These are phyloP conservation scores for Macrosteles quadrilineatus DNA, from an alignment of 1,140 invertebrate genomes.

Conservation along the genomic window DNA sequence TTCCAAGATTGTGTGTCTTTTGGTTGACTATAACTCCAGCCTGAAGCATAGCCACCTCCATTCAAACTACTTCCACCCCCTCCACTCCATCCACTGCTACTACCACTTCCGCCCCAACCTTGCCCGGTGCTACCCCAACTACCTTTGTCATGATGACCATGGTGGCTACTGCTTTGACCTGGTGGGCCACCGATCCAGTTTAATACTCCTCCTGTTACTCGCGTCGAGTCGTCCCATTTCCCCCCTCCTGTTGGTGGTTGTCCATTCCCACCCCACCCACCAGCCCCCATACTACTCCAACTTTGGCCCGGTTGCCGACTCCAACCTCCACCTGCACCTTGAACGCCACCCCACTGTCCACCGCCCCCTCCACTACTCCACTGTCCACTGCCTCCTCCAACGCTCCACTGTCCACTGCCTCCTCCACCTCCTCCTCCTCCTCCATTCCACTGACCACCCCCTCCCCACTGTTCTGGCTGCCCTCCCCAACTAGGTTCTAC, in stretches of 20 bases:
- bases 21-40: constrained; percentile 20
- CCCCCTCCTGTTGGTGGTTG: constrained; percentile 4
- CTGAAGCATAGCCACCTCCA: constrained; percentile 20
- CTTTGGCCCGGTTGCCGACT: constrained; percentile 9
- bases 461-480: neutral
- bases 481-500: neutral
- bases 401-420: constrained; percentile 1
- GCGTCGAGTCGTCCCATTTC: constrained; percentile 21
- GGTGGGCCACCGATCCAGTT: constrained; percentile 16
- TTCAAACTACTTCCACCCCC: neutral
- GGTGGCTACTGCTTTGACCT: neutral
- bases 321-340: constrained; percentile 2
- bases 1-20: constrained; percentile 10
- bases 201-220: constrained; percentile 14
- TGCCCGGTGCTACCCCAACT: constrained; percentile 9
- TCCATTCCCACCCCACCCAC: constrained; percentile 15
- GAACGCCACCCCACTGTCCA: neutral
- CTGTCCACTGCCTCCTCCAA: constrained; percentile 1
- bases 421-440: neutral
- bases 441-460: constrained; percentile 7
- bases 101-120: neutral
- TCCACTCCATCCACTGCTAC: neutral
- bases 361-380: constrained; percentile 13
- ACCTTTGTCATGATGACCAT: constrained; percentile 1
- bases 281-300: constrained; percentile 16